These are phyloP conservation scores for Ceramica pisi DNA, from an alignment of 2,888 invertebrate genomes.

Conservation along the genomic window DNA sequence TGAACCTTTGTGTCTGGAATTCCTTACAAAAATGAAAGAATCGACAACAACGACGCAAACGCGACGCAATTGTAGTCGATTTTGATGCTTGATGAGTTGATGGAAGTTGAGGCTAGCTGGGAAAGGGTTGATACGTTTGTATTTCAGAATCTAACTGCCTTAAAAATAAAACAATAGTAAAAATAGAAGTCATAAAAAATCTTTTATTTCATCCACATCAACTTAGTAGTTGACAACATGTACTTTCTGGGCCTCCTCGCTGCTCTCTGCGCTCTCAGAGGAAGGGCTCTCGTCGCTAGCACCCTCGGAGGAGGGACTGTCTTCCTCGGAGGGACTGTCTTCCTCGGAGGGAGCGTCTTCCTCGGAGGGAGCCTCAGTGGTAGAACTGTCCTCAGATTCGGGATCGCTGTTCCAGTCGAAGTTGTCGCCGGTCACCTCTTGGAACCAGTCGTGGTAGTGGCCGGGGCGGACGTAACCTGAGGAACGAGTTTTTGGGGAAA, in stretches of 20 bases:
- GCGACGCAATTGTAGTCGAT: no score
- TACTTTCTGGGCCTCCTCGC: slow-evolving; percentile 29
- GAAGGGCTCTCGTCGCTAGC: not conserved
- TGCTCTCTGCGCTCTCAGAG: slow-evolving; percentile 6
- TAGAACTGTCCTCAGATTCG: no score
- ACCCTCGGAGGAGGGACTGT: not conserved
- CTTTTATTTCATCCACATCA: slow-evolving; percentile 3
- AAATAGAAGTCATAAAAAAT: not conserved
- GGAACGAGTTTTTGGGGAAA: slow-evolving; percentile 3
- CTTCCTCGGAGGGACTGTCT: not conserved
- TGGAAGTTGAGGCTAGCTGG: not conserved
- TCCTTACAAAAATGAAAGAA: not conserved
- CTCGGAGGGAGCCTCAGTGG: not conserved
- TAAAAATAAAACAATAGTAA: slow-evolving; percentile 13
- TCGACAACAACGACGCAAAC: no score
- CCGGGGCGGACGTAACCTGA: slow-evolving; percentile 85
- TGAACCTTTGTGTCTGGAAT: not conserved
- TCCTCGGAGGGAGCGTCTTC: slow-evolving; percentile 3
- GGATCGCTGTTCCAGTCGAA: slow-evolving; percentile 81
- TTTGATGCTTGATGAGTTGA: not conserved
- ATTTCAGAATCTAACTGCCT: not conserved
- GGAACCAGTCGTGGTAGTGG: slow-evolving; percentile 84
- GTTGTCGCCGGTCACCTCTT: slow-evolving; percentile 79
- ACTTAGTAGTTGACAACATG: slow-evolving; percentile 33
- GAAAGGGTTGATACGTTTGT: not conserved